Evolutionary conservation across 2,797 vertebrate genomes (phyloP).

Genomic region (Propithecus perrieri): DNA sequence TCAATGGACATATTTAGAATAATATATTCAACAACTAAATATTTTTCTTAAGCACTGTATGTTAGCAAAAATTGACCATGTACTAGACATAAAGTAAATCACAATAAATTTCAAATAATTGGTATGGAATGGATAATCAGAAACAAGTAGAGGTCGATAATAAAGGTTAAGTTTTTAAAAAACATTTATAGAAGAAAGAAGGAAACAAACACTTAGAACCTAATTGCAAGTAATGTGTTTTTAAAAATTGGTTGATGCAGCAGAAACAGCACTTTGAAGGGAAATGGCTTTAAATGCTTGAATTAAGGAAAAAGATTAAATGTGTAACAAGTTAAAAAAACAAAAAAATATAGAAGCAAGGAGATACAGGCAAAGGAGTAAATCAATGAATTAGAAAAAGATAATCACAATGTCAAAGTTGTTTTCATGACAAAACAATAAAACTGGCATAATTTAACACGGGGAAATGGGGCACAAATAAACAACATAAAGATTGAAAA

Average conservation of each 20-base stretch:
- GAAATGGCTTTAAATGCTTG: background rate
- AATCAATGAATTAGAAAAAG: background rate
- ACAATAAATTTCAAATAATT: slow-evolving; percentile 18
- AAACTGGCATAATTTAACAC: background rate
- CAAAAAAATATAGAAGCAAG: background rate
- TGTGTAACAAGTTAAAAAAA: background rate
- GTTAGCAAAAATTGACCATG: background rate
- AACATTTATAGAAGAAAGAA: background rate
- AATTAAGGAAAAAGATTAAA: background rate
- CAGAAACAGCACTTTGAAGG: background rate
- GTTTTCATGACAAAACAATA: background rate
- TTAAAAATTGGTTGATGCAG: background rate
- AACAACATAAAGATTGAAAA: background rate
- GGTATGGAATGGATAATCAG: background rate
- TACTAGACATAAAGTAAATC: background rate
- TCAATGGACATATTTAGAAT: background rate
- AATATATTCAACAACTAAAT: background rate
- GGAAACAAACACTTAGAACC: background rate
- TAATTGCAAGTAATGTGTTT: background rate
- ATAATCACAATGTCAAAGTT: background rate
- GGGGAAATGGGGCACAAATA: background rate
- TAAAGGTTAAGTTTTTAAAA: background rate
- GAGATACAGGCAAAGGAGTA: background rate
- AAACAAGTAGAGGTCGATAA: background rate
- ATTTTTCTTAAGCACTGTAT: background rate